Base-by-base conservation (phyloP, 2,888 invertebrate species). In the Nymphalis c-album region DNA sequence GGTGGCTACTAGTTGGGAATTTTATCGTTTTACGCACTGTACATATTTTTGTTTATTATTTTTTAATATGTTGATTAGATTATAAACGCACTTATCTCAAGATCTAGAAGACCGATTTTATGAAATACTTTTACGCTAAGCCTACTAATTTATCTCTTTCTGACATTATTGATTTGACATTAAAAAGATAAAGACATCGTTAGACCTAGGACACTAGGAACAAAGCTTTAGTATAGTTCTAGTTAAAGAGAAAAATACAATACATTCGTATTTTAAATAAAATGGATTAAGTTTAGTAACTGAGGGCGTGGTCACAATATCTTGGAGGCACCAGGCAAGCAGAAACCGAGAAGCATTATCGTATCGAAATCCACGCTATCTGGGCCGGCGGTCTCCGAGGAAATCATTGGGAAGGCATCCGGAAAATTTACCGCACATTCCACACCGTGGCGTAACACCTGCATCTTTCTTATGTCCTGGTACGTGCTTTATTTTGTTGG, bases 321-420 rank as follows among this genome's bases (percentile, higher is more conserved):
- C 79, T 77, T 72, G 67, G 75, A 76, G 78, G 80, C 82, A 87
- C 86, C 80, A 82, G 82, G 83, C 82, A 80, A 84, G 80, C 84
- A 87, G 87, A 88, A 90, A 90, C 90, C 87, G 89, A 87, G 87
- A 86, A 85, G 85, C 87, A 90, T 87, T 92, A 92, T 92, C 92
- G 89, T 90, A 91, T 91, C 89, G 91, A 89, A 91, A 91, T 90
- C 90, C 89, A 81, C 83, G 84, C 89, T 91, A 92, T 92, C 92
- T 88, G 87, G 90, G 87, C 86, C 88, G 90, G 86, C 86, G 90
- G 94, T 95, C 95, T 95, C 95, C 86, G 93, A 95, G 95, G 95
- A 95, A 95, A 95, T 95, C 95, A 95, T 94, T 94, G 94, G 94
- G 93, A 95, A 95, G 94, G 94, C 94, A 94, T 94, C 94, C 94